Evolutionary conservation across 37 sponge, comb jelly and placozoan species (phyloP), one percentile per base, ranked within the genome.

Genomic region (Cliona cf. orientalis): DNA sequence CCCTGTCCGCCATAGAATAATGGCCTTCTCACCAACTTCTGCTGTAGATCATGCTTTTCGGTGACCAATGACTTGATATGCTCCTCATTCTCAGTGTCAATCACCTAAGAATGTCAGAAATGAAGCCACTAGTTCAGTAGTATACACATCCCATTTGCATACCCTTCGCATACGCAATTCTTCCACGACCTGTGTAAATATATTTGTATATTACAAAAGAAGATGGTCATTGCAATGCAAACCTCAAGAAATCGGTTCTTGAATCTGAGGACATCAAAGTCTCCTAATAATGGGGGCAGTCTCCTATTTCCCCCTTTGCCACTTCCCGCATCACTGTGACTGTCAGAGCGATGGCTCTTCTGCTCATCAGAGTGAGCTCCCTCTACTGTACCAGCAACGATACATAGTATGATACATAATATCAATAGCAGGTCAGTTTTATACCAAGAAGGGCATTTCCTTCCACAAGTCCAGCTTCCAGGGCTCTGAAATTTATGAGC

Each of bases 81-180:
- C 56, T 84, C 62, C 62, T 87, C 85, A 44, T 78, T 83, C 42
- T 92, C 84, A 0, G 17, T 71, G 29, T 92, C 79, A 11, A 57
- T 40, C 4, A 43, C 46, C 89, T 83, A 41, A 12, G 41, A 77
- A 3, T 17, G 2, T 3, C n/a, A 62, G 9, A 17, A 4, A 17
- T 12, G 6, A 60, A 41, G 31, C 17, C 22, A 26, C 17, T 19
- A n/a, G 5, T 3, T n/a, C 34, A 22, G 22, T 34, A 79, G 25
- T 46, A 7, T 17, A 73, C 36, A 73, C 55, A 46, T 5, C 2
- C 25, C 63, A 44, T 80, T 7, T 17, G 61, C 79, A 19, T 71
- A 83, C 89, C 84, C 92, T 86, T 78, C 88, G 60, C 81, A 92
- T 79, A 39, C 70, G 71, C 17, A 92, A 59, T 39, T 92, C 92